Conservation (phyloP, 2,797 vertebrate genomes). For the Chaetophractus vellerosus region DNA sequence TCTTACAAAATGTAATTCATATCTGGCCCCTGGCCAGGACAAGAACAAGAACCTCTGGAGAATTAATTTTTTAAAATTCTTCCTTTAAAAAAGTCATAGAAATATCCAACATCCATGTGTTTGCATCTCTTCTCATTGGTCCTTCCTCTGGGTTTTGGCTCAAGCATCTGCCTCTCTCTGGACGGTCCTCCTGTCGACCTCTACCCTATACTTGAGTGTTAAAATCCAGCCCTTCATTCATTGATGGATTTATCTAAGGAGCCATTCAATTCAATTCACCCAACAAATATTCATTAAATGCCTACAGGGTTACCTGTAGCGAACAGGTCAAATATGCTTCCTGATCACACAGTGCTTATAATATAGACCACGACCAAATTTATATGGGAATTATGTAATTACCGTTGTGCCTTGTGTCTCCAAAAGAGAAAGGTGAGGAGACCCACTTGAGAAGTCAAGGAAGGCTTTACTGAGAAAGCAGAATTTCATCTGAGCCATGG, state of each 20-base stretch:
- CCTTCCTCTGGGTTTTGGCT: not conserved
- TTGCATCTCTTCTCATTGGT: not conserved
- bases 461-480: not conserved
- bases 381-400: not conserved
- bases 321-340: not conserved
- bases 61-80: not conserved
- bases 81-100: not conserved
- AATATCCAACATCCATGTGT: not conserved
- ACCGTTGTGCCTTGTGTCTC: not conserved
- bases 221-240: not conserved
- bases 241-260: not conserved
- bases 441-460: not conserved
- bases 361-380: not conserved
- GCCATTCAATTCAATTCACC: not conserved
- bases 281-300: not conserved
- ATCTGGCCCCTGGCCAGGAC: not conserved
- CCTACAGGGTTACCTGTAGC: not conserved
- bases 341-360: not conserved
- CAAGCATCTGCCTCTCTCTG: not conserved
- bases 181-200: not conserved
- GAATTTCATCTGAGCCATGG: not conserved
- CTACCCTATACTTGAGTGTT: not conserved
- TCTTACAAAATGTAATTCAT: constrained; percentile 37
- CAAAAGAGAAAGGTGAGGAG: not conserved
- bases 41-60: not conserved